Percentiles rank a stretch among this genome's conserved stretches.
Conservation (phyloP, 2,888 invertebrate species). For the Prenolepis imparis region DNA sequence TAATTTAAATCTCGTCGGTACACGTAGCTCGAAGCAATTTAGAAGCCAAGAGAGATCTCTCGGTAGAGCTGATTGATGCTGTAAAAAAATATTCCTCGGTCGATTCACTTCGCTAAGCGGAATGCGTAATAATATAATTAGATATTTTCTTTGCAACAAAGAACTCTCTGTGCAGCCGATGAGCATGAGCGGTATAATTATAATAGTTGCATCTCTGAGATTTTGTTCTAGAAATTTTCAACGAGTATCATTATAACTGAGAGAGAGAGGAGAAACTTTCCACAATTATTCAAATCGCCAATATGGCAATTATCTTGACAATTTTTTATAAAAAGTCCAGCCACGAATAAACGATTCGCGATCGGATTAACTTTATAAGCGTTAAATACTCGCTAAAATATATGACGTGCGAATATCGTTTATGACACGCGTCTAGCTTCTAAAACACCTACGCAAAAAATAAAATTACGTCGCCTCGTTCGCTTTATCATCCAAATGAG, state of each 20-base stretch:
- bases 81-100: neutral
- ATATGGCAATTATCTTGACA: slow-evolving; percentile 7
- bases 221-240: slow-evolving; percentile 21
- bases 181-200: slow-evolving; percentile 13
- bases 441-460: neutral
- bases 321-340: neutral
- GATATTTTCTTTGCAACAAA: slow-evolving; percentile 39
- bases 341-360: neutral
- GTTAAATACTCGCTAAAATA: neutral
- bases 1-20: slow-evolving; percentile 2
- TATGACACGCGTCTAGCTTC: neutral
- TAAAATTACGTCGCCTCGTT: neutral
- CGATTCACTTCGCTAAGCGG: neutral
- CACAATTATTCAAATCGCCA: slow-evolving; percentile 24
- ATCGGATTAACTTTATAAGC: neutral
- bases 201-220: neutral
- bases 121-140: slow-evolving; percentile 2
- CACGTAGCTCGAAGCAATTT: neutral
- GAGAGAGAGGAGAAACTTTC: slow-evolving; percentile 22
- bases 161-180: slow-evolving; percentile 8
- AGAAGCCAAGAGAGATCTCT: neutral
- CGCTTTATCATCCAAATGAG: slow-evolving; percentile 26
- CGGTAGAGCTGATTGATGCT: neutral
- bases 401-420: neutral
- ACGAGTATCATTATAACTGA: neutral